A percentile compares a stretch with the other conserved stretches of the same genome.
Evolutionary conservation across 1,140 invertebrate genomes (phyloP).

Genomic region (Oscheius sp.): DNA sequence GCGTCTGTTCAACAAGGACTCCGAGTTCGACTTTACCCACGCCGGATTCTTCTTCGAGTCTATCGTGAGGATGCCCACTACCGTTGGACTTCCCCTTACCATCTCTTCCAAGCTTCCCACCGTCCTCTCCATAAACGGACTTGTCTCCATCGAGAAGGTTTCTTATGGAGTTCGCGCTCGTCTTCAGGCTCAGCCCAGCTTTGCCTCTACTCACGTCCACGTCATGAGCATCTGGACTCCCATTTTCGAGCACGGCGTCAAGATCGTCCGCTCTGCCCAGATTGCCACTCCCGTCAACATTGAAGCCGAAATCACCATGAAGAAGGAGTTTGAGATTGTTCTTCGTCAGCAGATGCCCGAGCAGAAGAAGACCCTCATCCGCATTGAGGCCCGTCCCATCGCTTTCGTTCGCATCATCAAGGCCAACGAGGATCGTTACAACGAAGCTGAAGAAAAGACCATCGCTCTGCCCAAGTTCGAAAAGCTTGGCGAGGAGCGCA

Average conservation of each 20-base stretch:
- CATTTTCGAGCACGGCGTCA: slow-evolving; percentile 37
- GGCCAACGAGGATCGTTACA: slow-evolving; percentile 12
- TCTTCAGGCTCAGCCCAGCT: slow-evolving; percentile 24
- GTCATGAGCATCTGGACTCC: slow-evolving; percentile 34
- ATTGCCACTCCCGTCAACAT: slow-evolving; percentile 36
- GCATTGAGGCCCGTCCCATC: slow-evolving; percentile 36
- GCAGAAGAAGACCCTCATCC: slow-evolving; percentile 39
- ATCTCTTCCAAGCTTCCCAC: slow-evolving; percentile 35
- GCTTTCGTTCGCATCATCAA: slow-evolving; percentile 33
- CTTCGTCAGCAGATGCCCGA: slow-evolving; percentile 16
- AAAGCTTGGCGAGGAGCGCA: not conserved
- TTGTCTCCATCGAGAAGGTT: slow-evolving; percentile 4
- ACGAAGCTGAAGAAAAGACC: slow-evolving; percentile 43
- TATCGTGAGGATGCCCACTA: slow-evolving; percentile 41
- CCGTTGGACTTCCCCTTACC: slow-evolving; percentile 42
- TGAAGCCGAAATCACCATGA: slow-evolving; percentile 2
- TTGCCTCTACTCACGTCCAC: slow-evolving; percentile 35
- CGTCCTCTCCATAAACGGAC: slow-evolving; percentile 28
- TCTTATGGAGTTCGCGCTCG: slow-evolving; percentile 19
- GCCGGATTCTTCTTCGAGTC: slow-evolving; percentile 31
- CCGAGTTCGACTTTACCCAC: slow-evolving; percentile 5
- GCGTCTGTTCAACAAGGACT: slow-evolving; percentile 4
- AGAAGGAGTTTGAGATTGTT: slow-evolving; percentile 17
- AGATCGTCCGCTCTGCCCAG: slow-evolving; percentile 30
- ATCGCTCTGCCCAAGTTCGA: slow-evolving; percentile 26